A percentile compares a stretch with the other conserved stretches of the same genome.
These are phyloP conservation scores for Magallana gigas DNA, from an alignment of 1,140 invertebrate genomes.

Conservation along the genomic window DNA sequence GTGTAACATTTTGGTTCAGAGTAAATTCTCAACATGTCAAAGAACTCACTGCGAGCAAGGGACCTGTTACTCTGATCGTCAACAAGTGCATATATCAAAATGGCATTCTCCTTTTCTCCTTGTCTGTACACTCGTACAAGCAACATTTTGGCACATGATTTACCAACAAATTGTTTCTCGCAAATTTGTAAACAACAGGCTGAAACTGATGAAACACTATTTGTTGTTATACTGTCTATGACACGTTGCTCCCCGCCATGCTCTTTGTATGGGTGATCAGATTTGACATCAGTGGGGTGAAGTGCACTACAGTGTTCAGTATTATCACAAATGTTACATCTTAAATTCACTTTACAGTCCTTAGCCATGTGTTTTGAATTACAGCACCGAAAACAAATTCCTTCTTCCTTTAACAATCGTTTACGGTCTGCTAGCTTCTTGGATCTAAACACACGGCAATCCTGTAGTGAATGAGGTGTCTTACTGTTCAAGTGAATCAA, in stretches of 20 bases:
- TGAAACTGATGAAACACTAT: no score
- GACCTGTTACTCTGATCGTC: conserved; percentile 26
- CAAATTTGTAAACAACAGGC: conserved; percentile 51
- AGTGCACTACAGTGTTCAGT: conserved; percentile 7
- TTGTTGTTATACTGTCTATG: background rate
- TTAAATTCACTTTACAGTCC: conserved; percentile 26
- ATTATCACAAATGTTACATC: conserved; percentile 37
- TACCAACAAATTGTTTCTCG: conserved; percentile 6
- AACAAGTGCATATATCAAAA: background rate
- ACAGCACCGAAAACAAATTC: conserved; percentile 49
- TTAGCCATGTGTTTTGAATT: conserved; percentile 21
- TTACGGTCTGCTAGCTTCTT: no score
- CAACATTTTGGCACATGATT: conserved; percentile 32
- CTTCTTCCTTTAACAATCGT: no score
- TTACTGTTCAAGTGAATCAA: no score
- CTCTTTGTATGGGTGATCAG: background rate
- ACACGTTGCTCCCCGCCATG: conserved; percentile 43
- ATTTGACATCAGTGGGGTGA: conserved; percentile 33
- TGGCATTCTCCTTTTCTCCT: background rate
- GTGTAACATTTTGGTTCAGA: conserved; percentile 9
- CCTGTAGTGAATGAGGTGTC: no score
- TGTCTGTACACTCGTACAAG: conserved; percentile 4
- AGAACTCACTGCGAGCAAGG: background rate
- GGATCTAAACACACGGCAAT: no score
- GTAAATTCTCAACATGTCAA: conserved; percentile 41